Base-by-base conservation (phyloP, 1,140 invertebrate genomes). In the Brachionus plicatilis region DNA sequence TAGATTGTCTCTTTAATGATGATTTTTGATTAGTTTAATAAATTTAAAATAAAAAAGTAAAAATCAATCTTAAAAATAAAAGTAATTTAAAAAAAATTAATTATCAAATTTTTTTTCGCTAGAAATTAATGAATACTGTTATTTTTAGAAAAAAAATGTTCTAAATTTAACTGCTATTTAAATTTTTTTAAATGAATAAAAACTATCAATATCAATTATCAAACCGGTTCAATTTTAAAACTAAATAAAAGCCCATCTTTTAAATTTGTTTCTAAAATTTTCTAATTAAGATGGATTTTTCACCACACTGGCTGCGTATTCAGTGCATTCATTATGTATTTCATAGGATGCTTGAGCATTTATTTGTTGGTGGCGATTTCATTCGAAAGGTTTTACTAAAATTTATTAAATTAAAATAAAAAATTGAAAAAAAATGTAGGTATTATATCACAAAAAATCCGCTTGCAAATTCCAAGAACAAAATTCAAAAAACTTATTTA, bases 271-370 rank as follows among this genome's bases (percentile, higher is more conserved):
- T 3, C 2, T 3, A 47, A 47, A 47, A 1, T 50, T 50, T 50
- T 50, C n/a, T 50, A n/a, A n/a, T 6, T n/a, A 72, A 80, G 76
- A 65, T 82, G 79, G 79, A 14, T 68, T 8, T 82, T 82, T 68
- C 9, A 29, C 17, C 11, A 82, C 2, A 65, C 8, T 41, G 53
- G 53, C 24, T 82, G 79, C 43, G 9, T 82, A 20, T 43, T 68
- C 6, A 43, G 14, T 11, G 79, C 33, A 29, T 82, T 65, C 47
- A 17, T 65, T 7, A 82, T 82, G 79, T 82, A 82, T 47, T 65
- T 82, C 27, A 50, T 82, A 12, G 79, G 79, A 33, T 82, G 79
- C 29, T 6, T 29, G 11, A 82, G 79, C 24, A 82, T 82, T 41
- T 82, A 82, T 47, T 29, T 82, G 9, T 65, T 82, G 79, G 41